A percentile compares a stretch with the other conserved stretches of the same genome.
phyloP scores from a whole-genome alignment of 2,113 vertebrate genomes.

The Corythornis vintsioides region DNA sequence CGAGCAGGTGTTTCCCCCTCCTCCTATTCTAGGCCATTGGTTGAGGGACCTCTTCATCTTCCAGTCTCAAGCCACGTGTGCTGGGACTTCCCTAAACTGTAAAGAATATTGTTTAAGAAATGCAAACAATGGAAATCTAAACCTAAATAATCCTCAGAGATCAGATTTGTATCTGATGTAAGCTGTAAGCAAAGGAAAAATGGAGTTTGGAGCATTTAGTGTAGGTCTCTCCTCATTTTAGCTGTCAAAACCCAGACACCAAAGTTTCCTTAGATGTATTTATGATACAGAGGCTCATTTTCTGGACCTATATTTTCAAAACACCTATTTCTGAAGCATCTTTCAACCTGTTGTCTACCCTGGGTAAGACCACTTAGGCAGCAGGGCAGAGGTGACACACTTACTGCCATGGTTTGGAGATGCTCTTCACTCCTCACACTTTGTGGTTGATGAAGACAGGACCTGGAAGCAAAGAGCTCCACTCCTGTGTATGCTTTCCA shows the following conservation, averaged over 20 bases:
- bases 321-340: background rate
- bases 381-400: background rate
- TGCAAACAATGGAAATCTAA: background rate
- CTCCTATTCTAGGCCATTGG: background rate
- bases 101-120: background rate
- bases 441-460: background rate
- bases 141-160: background rate
- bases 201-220: accelerated
- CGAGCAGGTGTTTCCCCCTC: background rate
- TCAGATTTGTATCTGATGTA: background rate
- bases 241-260: background rate
- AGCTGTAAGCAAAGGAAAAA: background rate
- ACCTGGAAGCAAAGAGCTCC: background rate
- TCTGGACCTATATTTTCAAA: background rate
- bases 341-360: background rate
- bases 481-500: background rate
- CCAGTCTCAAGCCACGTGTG: background rate
- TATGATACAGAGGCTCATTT: background rate
- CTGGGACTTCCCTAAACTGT: background rate
- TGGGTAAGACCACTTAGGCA: background rate
- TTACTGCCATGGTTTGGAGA: background rate
- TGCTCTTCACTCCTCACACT: background rate
- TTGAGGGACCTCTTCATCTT: background rate
- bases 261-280: background rate
- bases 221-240: background rate